phyloP scores from a whole-genome alignment of 2,888 invertebrate genomes.

The Drosophila flavopinicola region DNA sequence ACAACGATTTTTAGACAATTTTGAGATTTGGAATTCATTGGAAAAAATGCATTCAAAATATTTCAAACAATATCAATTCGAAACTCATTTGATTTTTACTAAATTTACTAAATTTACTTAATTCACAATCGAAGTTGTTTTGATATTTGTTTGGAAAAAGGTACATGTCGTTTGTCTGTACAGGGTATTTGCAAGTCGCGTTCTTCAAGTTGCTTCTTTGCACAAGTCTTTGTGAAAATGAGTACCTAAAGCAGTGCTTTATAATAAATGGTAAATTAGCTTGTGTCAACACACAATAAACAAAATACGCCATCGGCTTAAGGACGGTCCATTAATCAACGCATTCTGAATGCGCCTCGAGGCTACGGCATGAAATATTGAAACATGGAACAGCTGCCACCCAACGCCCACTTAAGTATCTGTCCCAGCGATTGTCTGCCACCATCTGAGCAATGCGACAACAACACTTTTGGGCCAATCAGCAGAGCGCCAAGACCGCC shows the following conservation, averaged over 20 bases:
- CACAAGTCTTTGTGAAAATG: neutral
- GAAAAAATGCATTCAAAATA: no score
- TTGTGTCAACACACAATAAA: slow-evolving; percentile 55
- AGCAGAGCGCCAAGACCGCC: slow-evolving; percentile 7
- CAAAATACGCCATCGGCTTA: slow-evolving; percentile 48
- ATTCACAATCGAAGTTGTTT: no score
- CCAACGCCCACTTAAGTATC: slow-evolving; percentile 12
- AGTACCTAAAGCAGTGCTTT: slow-evolving; percentile 19
- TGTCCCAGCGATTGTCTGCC: slow-evolving; percentile 16
- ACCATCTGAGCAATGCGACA: slow-evolving; percentile 33
- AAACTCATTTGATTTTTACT: no score
- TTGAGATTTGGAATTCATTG: no score
- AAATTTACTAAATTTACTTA: no score
- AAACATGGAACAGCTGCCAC: slow-evolving; percentile 46
- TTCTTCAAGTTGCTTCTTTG: neutral
- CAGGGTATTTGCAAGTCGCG: slow-evolving; percentile 14
- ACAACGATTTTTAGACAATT: no score
- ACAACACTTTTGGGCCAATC: slow-evolving; percentile 65
- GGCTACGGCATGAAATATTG: slow-evolving; percentile 46
- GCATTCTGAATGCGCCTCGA: slow-evolving; percentile 29
- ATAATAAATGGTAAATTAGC: slow-evolving; percentile 57
- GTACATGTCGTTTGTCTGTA: no score
- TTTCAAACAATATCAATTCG: no score
- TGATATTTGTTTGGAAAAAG: no score
- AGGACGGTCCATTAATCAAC: slow-evolving; percentile 61